Percentiles rank a stretch among this genome's conserved stretches.
Evolutionary conservation across 2,113 vertebrate species (phyloP).

Genomic region (Daubentonia madagascariensis): DNA sequence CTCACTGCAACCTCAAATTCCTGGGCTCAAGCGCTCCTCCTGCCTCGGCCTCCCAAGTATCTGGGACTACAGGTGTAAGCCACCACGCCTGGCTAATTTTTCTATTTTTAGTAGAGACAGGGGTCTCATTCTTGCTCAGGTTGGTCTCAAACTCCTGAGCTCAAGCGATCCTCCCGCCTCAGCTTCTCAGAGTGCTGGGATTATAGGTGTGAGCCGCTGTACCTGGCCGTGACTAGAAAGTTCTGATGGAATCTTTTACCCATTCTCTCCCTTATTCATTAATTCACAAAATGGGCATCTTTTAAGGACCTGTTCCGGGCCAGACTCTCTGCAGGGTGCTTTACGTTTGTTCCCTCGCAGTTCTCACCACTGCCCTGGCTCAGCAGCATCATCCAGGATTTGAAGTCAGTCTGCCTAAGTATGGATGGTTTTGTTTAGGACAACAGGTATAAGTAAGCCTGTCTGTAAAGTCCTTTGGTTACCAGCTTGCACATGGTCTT

Average conservation of each 20-base stretch:
- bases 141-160: too few relatives aligned
- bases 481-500: neutral
- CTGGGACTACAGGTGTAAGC: too few relatives aligned
- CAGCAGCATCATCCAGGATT: neutral
- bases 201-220: too few relatives aligned
- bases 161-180: too few relatives aligned
- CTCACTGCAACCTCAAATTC: too few relatives aligned
- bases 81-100: too few relatives aligned
- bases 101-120: too few relatives aligned
- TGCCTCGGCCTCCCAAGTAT: too few relatives aligned
- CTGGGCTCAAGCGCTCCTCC: too few relatives aligned
- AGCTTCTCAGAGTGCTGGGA: too few relatives aligned
- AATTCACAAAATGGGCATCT: neutral
- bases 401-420: neutral
- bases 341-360: neutral
- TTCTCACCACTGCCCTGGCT: neutral
- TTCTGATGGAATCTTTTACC: neutral
- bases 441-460: neutral
- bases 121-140: too few relatives aligned
- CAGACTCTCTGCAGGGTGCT: neutral
- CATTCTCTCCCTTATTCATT: neutral
- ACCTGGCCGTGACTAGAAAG: neutral
- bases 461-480: neutral
- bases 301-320: neutral
- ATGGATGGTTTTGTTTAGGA: neutral